Evolutionary conservation across 2,797 vertebrate genomes (phyloP), one percentile per base, ranked within the genome.

Genomic region (Phrynocephalus vlangalii): DNA sequence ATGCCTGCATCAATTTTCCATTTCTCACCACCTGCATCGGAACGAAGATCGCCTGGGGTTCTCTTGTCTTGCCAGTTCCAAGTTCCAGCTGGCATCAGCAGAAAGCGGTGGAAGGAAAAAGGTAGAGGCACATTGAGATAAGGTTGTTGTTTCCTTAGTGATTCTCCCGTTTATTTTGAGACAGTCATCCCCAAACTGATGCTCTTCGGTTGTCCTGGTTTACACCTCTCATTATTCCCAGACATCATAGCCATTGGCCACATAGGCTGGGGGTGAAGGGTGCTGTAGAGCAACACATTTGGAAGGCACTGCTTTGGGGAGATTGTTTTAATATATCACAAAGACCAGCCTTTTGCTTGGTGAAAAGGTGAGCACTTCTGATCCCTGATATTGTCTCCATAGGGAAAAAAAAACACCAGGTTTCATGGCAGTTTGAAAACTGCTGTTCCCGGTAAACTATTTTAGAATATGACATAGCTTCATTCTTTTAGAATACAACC

Each of bases 41-140:
- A 81, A 68, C 72, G 81, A 48, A 73, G 56, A 80, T 72, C n/a
- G 44, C 71, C 85, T 84, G 71, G 30, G 67, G 26, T 38, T 75
- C 26, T 68, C 60, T 63, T 52, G 60, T 80, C 50, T 56, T 48
- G 30, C 30, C 71, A 52, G 44, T 38, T 7, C 60, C 56, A 52
- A 79, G 83, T n/a, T 38, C 85, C 76, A 68, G 76, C 60, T 81
- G 85, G 56, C 88, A 48, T n/a, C 76, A 79, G 1, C 8, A 75
- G 28, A 28, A 48, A 33, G 20, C 26, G 16, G 56, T 84, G 24
- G 70, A 24, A 38, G 75, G 20, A n/a, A 44, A 20, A 81, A 56
- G 26, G 30, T 7, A 73, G 83, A 84, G n/a, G 63, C 63, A 33
- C 82, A 38, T 30, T 68, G 76, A 79, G 7, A 75, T 38, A 52